Base-by-base conservation (phyloP, 2,888 invertebrate species). In the Melanostoma mellinum region DNA sequence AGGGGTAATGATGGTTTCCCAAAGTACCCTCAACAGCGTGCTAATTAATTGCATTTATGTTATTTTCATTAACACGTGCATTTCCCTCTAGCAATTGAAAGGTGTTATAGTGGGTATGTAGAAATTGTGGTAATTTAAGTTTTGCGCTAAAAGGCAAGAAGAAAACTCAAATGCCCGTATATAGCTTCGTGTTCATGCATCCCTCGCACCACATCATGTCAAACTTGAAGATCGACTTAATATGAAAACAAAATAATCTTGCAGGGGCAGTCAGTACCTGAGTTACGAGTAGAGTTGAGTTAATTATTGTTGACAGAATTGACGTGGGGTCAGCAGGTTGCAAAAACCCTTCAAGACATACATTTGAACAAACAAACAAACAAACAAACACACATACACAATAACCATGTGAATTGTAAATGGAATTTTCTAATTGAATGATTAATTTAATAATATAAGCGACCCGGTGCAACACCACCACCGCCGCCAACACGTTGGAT, bases 341-440 rank as follows among this genome's bases (percentile, higher is more conserved):
- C 20, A 20, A 63, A 75, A 58, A 48, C 67, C 81, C 72, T 81
- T 76, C 4, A 60, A 76, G 81, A 76, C 50, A 73, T 56, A 5
- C 3, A 56, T 32, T 9, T 36, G 36, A 38, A 67, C 36, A 44
- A 32, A 46, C 35, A 36, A 8, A 30, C n/a, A n/a, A 38, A 67
- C 36, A 44, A 32, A 46, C 35, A 36, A 8, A 30, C n/a, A n/a
- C 46, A 72, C 35, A 36, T 55, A 10, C 58, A 68, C 8, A 40
- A 20, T 48, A 58, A 48, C 58, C 55, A 30, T 79, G 56, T 71
- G 84, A 69, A 84, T 75, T 71, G 78, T 84, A 84, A 80, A 80
- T 85, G 75, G 76, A 72, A 73, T 80, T 80, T 85, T 85, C 85
- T 80, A 85, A 85, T 85, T 85, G 85, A 85, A 85, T 85, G 85